Conservation (phyloP, 53 echinoderm and acorn worm species). For the Stichopus horrens region DNA sequence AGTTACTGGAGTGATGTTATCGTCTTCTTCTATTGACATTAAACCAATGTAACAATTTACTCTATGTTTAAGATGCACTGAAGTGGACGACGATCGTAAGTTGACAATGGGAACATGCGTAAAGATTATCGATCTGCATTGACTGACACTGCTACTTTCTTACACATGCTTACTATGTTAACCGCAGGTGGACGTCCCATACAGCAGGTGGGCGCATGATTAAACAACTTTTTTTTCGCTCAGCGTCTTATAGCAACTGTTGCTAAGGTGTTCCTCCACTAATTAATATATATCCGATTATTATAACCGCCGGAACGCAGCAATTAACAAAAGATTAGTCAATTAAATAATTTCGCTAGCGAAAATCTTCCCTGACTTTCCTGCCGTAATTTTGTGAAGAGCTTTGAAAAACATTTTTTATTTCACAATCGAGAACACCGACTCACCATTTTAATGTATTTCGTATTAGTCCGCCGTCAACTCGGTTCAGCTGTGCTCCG, state of each 20-base stretch:
- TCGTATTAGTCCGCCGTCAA: too few relatives aligned
- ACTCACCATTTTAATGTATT: too few relatives aligned
- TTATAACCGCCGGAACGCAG: not conserved
- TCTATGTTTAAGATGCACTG: not conserved
- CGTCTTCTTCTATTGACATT: too few relatives aligned
- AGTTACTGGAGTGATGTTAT: too few relatives aligned
- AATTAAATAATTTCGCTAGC: too few relatives aligned
- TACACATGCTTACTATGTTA: not conserved
- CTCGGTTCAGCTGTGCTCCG: too few relatives aligned
- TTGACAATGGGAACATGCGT: not conserved
- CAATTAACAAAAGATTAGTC: too few relatives aligned
- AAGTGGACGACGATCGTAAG: not conserved
- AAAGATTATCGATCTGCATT: not conserved
- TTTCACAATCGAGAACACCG: too few relatives aligned
- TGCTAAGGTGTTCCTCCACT: slow-evolving; percentile 18
- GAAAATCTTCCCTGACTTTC: too few relatives aligned
- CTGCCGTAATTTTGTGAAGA: too few relatives aligned
- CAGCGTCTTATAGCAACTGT: slow-evolving; percentile 34
- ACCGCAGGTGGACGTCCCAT: not conserved
- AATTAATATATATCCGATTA: not conserved
- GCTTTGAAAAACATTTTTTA: too few relatives aligned
- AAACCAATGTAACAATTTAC: too few relatives aligned
- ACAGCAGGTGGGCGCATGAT: not conserved
- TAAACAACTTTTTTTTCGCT: not conserved
- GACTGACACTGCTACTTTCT: not conserved